phyloP scores from a whole-genome alignment of 2,113 vertebrate species.

The Tychaedon coryphoeus region DNA sequence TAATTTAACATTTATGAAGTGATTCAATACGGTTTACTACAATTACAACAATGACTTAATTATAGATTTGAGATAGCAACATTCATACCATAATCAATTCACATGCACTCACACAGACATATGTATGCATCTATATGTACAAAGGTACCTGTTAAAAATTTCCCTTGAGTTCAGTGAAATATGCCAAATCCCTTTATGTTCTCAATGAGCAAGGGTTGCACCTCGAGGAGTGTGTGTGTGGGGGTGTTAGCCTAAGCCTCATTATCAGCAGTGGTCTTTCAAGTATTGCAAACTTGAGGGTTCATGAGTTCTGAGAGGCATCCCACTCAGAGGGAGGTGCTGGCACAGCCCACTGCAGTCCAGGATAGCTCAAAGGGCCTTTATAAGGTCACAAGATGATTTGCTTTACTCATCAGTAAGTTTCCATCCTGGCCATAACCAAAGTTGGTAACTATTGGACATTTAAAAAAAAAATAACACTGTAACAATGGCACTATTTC shows the following conservation, averaged over 20 bases:
- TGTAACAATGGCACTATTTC: not conserved
- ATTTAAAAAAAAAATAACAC: not conserved
- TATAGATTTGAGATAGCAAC: not conserved
- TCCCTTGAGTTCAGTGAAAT: not conserved
- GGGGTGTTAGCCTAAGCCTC: not conserved
- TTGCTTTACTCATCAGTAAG: not conserved
- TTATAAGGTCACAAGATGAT: not conserved
- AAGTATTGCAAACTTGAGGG: not conserved
- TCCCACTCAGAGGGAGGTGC: not conserved
- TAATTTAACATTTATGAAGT: not conserved
- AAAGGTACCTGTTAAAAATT: not conserved
- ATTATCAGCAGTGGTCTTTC: accelerated
- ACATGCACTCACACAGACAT: not conserved
- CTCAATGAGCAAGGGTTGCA: too few species aligned
- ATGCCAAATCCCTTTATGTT: not conserved
- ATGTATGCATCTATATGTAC: not conserved
- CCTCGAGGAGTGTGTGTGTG: not conserved
- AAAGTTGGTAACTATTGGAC: not conserved
- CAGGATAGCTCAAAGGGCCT: not conserved
- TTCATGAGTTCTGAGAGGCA: not conserved
- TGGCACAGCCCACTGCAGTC: not conserved
- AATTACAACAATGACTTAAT: not conserved
- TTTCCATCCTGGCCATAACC: not conserved
- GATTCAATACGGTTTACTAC: not conserved
- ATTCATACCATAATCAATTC: not conserved